A percentile compares a stretch with the other conserved stretches of the same genome.
These are phyloP conservation scores for Aleiodes alternator DNA, from an alignment of 2,888 invertebrate genomes.

Conservation along the genomic window DNA sequence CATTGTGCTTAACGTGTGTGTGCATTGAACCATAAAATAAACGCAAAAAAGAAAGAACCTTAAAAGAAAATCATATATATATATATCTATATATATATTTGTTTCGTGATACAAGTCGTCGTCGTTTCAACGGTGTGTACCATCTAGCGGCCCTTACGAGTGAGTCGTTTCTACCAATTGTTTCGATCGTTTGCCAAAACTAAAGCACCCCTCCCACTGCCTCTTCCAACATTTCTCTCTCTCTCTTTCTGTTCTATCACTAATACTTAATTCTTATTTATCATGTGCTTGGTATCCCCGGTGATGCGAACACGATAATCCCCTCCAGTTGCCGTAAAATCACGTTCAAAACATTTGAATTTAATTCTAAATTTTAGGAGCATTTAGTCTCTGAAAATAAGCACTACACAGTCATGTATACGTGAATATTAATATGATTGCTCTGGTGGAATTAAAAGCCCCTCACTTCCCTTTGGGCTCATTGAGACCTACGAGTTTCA, in stretches of 20 bases:
- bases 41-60: slow-evolving; percentile 10
- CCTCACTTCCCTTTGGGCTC: neutral
- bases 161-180: slow-evolving; percentile 39
- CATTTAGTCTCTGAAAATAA: neutral
- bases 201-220: neutral
- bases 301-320: neutral
- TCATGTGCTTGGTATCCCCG: slow-evolving; percentile 12
- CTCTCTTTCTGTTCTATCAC: neutral
- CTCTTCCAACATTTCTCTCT: neutral
- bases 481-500: slow-evolving; percentile 24
- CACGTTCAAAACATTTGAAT: slow-evolving; percentile 2
- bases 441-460: slow-evolving; percentile 32
- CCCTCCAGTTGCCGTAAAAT: neutral
- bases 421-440: slow-evolving; percentile 43
- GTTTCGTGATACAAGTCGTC: slow-evolving; percentile 18
- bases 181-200: slow-evolving; percentile 25
- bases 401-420: slow-evolving; percentile 10
- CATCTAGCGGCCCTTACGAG: slow-evolving; percentile 41
- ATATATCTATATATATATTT: slow-evolving; percentile 7
- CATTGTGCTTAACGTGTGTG: slow-evolving; percentile 30
- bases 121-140: slow-evolving; percentile 36
- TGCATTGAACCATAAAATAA: slow-evolving; percentile 28
- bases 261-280: slow-evolving; percentile 17
- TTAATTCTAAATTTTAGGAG: neutral
- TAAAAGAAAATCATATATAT: slow-evolving; percentile 32